Conservation (phyloP, 92 coral and sea anemone genomes). For the Isaurus tuberculatus region DNA sequence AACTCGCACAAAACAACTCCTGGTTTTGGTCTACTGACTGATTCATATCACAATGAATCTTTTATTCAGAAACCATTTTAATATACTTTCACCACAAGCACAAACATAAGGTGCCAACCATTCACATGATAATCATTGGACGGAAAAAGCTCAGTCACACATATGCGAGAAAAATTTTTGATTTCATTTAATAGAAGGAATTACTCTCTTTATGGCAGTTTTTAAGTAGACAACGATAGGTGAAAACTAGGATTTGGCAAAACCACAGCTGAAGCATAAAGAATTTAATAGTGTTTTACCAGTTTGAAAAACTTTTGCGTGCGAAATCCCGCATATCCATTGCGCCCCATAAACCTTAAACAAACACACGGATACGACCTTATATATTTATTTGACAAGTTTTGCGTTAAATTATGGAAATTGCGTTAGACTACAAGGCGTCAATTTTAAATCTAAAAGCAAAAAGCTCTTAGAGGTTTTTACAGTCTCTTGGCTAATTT, state of each 20-base stretch:
- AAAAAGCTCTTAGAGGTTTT: not conserved
- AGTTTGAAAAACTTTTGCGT: conserved; percentile 18
- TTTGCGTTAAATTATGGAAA: conserved; percentile 36
- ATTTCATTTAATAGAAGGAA: conserved; percentile 6
- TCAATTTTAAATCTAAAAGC: not conserved
- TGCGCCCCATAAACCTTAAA: not conserved
- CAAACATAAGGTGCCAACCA: conserved; percentile 70
- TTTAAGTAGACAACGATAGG: not conserved
- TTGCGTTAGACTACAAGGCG: conserved; percentile 26
- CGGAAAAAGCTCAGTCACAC: conserved; percentile 33
- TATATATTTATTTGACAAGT: conserved; percentile 22
- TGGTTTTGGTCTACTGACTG: conserved; percentile 1
- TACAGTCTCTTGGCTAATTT: not conserved
- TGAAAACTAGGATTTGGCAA: not conserved
- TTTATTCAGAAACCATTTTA: conserved; percentile 53
- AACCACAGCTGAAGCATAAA: not conserved
- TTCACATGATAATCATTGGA: conserved; percentile 58
- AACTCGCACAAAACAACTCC: conserved; percentile 11
- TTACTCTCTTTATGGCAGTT: conserved; percentile 27
- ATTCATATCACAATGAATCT: conserved; percentile 15
- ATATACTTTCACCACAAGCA: conserved; percentile 61
- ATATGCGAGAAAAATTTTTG: conserved; percentile 10
- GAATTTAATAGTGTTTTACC: not conserved
- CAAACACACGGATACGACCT: conserved; percentile 36
- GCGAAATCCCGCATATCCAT: not conserved